Evolutionary conservation across 2,888 invertebrate genomes (phyloP).

Genomic region (Ernsta delagoae): DNA sequence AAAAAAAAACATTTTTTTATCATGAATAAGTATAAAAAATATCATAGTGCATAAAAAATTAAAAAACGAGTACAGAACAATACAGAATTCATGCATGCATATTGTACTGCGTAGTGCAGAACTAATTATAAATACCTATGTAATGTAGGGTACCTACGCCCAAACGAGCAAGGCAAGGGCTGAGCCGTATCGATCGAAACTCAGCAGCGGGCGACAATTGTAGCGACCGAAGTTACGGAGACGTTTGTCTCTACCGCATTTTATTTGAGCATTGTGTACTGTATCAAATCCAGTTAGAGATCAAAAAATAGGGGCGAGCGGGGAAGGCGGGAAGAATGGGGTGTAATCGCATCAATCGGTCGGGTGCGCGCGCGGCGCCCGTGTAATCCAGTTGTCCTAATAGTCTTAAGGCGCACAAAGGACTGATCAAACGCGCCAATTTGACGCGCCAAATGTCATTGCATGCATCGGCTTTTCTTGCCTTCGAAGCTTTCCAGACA

Average conservation of each 20-base stretch:
- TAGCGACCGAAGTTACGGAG: neutral
- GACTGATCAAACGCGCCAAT: conserved; percentile 77
- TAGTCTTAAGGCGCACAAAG: conserved; percentile 79
- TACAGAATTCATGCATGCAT: neutral
- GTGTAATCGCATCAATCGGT: conserved; percentile 70
- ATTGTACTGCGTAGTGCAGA: neutral
- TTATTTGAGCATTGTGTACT: conserved; percentile 33
- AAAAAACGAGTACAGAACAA: no score
- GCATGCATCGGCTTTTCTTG: conserved; percentile 24
- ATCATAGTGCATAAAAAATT: no score
- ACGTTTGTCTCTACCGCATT: conserved; percentile 25
- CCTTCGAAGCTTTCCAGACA: neutral
- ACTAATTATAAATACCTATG: no score
- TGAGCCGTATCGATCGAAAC: neutral
- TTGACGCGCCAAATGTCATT: conserved; percentile 78
- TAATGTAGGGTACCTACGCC: no score
- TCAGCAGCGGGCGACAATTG: conserved; percentile 1
- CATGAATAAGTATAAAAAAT: no score
- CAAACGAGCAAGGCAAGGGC: neutral
- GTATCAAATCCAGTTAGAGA: conserved; percentile 63
- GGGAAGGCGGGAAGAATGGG: conserved; percentile 43
- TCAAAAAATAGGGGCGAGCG: conserved; percentile 49
- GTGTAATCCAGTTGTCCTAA: conserved; percentile 78
- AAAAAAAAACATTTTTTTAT: no score
- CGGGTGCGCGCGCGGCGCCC: conserved; percentile 72